Conservation (phyloP, 2,113 vertebrate genomes). For the Phyllostomus discolor region DNA sequence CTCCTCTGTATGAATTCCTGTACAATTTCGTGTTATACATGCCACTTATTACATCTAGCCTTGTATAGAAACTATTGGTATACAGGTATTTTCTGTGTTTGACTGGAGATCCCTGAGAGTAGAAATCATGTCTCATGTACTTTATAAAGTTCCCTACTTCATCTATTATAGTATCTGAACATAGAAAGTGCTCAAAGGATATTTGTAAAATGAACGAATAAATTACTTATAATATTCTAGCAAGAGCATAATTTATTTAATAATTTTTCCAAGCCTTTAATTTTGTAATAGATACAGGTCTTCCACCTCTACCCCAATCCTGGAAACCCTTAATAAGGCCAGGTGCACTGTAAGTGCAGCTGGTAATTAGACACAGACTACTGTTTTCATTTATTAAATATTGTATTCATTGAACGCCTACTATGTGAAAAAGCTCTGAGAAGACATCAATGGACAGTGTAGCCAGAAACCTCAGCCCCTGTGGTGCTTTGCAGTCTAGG, state of each 20-base stretch:
- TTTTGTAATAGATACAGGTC: neutral
- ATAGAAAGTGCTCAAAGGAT: neutral
- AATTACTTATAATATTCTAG: neutral
- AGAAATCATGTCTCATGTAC: neutral
- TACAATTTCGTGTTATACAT: neutral
- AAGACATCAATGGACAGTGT: neutral
- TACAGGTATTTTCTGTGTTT: neutral
- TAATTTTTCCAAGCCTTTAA: neutral
- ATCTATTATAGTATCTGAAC: neutral
- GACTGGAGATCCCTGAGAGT: neutral
- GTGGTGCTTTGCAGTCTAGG: neutral
- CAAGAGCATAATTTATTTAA: neutral
- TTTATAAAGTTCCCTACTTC: neutral
- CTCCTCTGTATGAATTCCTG: neutral
- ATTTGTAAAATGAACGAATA: conserved; percentile 16
- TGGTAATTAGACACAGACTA: neutral
- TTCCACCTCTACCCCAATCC: neutral
- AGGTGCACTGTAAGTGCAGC: neutral
- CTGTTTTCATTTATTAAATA: conserved; percentile 3
- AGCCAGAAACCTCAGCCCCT: neutral
- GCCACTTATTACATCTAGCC: neutral
- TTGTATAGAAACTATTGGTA: neutral
- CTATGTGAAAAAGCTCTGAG: neutral
- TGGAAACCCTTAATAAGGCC: neutral
- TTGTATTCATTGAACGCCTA: neutral